Base-by-base conservation (phyloP, 64 coral and sea anemone species). In the Montipora efflorescens region DNA sequence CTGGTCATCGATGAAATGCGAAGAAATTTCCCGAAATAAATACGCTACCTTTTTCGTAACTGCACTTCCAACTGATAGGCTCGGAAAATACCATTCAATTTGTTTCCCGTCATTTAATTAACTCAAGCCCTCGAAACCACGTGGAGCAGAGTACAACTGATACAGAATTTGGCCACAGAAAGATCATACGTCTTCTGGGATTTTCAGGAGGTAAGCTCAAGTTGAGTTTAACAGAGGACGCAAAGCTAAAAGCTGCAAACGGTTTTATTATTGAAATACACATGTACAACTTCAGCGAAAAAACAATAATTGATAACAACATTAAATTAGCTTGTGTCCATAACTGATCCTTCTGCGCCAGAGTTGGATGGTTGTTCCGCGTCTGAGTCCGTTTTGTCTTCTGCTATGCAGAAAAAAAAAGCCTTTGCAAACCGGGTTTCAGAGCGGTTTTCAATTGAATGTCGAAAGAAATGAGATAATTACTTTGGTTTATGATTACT, bases 351-450 rank as follows among this genome's bases (percentile, higher is more conserved):
- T 71, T 86, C 82, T n/a, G 82, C 19, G 20, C 43, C 47, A 72
- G 82, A 86, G 19, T 46, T 49, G 14, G 76, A 49, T 7, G 82
- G 71, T 46, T 62, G 82, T 43, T 86, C 82, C 1, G 0, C 2
- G 3, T 86, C 82, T 48, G 82, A 71, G 5, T 86, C 82, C 0
- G 82, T 86, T 14, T 86, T 86, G 64, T 86, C 82, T 86, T 86
- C 82, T 86, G 66, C 71, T 23, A 10, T 4, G 14, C 7, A 86
- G 8, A 72, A 7, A 72, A 23, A 48, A 49, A 78, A 5, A 49
- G 4, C 74, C 8, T 67, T 67, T 67, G 3, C 0, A 67, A 18
- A 36, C 36, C 36, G 36, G 36, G 36, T 36, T 36, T 36, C 0
- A 28, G 28, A 28, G 28, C 28, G 28, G 28, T 28, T 28, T 1